phyloP scores from a whole-genome alignment of 2,888 invertebrate genomes.

The Himalopsyche anomala region DNA sequence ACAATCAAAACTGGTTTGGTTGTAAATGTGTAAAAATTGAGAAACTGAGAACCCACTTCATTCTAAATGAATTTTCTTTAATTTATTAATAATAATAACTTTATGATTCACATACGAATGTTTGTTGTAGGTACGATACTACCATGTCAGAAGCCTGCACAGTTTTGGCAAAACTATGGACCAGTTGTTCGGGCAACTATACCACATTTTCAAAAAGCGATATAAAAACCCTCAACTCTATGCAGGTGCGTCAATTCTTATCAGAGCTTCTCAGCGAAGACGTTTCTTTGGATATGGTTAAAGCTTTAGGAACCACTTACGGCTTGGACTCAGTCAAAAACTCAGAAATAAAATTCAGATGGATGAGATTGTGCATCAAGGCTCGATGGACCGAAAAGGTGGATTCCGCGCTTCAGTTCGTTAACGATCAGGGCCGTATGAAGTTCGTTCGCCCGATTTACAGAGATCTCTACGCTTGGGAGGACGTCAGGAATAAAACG shows the following conservation, averaged over 20 bases:
- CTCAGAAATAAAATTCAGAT: constrained; percentile 87
- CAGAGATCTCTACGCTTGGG: constrained; percentile 89
- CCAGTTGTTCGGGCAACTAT: constrained; percentile 72
- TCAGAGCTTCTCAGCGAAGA: constrained; percentile 78
- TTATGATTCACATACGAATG: not conserved
- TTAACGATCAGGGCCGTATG: constrained; percentile 92
- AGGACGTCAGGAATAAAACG: constrained; percentile 80
- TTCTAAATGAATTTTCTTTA: too few relatives aligned
- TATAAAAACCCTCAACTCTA: constrained; percentile 77
- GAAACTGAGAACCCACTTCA: too few relatives aligned
- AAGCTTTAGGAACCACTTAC: constrained; percentile 81
- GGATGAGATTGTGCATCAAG: constrained; percentile 87
- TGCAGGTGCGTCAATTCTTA: constrained; percentile 83
- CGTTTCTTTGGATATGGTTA: constrained; percentile 75
- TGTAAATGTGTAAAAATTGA: too few relatives aligned
- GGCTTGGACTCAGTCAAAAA: constrained; percentile 82
- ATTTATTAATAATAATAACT: too few relatives aligned
- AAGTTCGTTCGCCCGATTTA: constrained; percentile 94
- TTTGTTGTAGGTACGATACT: constrained; percentile 79
- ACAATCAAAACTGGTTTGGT: too few relatives aligned
- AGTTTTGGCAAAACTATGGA: constrained; percentile 78
- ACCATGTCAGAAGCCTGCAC: constrained; percentile 80
- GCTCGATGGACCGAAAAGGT: constrained; percentile 83
- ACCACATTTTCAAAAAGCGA: constrained; percentile 76
- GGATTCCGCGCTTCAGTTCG: constrained; percentile 83